Conservation (phyloP, 2,888 invertebrate genomes). For the Amorpha juglandis region DNA sequence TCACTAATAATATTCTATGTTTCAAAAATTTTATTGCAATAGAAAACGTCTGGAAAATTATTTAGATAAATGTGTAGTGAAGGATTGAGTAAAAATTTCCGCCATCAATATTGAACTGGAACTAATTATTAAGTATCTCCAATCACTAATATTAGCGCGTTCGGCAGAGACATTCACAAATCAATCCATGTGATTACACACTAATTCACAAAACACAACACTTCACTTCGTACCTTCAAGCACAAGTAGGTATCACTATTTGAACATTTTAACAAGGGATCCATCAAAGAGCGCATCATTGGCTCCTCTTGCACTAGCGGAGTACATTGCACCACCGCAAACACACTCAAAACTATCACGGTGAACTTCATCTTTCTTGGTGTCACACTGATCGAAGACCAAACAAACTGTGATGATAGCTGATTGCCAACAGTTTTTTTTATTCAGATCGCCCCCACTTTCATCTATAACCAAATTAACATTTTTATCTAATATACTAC, state of each 20-base stretch:
- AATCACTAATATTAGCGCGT: neutral
- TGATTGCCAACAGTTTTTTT: conserved; percentile 75
- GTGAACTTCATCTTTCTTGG: conserved; percentile 66
- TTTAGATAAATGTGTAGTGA: no score
- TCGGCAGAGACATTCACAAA: neutral
- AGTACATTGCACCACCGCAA: conserved; percentile 58
- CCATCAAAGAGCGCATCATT: conserved; percentile 61
- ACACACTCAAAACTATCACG: conserved; percentile 63
- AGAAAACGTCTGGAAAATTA: neutral
- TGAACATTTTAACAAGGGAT: conserved; percentile 71
- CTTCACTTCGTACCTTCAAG: conserved; percentile 69
- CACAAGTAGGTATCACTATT: conserved; percentile 75
- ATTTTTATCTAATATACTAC: conserved; percentile 70
- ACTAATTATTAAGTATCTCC: no score
- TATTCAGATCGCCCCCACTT: conserved; percentile 78
- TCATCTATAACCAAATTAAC: conserved; percentile 62
- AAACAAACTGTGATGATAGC: conserved; percentile 70
- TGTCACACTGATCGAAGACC: conserved; percentile 60
- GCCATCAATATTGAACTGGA: no score
- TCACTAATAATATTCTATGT: neutral
- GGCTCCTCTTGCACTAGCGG: conserved; percentile 68
- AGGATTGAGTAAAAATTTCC: no score
- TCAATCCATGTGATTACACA: conserved; percentile 21
- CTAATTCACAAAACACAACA: conserved; percentile 35
- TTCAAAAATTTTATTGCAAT: neutral